These are phyloP conservation scores for Lasioglossum albipes DNA, from an alignment of 1,140 invertebrate genomes.

Conservation along the genomic window DNA sequence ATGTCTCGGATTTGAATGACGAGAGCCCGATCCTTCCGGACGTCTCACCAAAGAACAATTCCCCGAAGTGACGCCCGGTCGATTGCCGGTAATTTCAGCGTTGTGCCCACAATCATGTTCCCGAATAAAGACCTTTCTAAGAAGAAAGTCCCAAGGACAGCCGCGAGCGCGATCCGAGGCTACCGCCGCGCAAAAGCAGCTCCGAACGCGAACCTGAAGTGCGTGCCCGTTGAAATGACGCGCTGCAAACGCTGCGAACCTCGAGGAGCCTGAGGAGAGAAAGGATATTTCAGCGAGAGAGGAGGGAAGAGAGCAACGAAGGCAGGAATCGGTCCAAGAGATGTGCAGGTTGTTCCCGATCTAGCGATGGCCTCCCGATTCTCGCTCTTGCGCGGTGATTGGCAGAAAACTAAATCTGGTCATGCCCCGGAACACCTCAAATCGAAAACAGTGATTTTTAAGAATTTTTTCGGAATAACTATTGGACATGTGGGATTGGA, in stretches of 20 bases:
- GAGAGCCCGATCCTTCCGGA: background rate
- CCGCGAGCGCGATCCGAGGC: slow-evolving; percentile 27
- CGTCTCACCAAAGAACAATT: slow-evolving; percentile 25
- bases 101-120: slow-evolving; percentile 23
- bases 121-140: slow-evolving; percentile 49
- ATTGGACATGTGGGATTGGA: too few relatives aligned
- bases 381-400: too few relatives aligned
- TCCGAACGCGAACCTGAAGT: slow-evolving; percentile 23
- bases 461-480: too few relatives aligned
- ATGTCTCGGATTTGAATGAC: too few relatives aligned
- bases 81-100: slow-evolving; percentile 35
- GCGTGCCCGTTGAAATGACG: slow-evolving; percentile 29
- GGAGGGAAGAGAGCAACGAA: background rate
- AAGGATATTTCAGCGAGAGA: background rate
- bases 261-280: background rate
- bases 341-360: slow-evolving; percentile 51
- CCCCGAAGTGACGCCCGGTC: slow-evolving; percentile 26
- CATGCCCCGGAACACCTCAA: too few relatives aligned
- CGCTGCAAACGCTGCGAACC: background rate
- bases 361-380: background rate
- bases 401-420: too few relatives aligned
- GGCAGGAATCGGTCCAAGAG: background rate
- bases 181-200: slow-evolving; percentile 11
- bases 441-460: too few relatives aligned
- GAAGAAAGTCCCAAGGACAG: slow-evolving; percentile 48